Conservation (phyloP, 2,888 invertebrate species). For the Spicauda simplicius region DNA sequence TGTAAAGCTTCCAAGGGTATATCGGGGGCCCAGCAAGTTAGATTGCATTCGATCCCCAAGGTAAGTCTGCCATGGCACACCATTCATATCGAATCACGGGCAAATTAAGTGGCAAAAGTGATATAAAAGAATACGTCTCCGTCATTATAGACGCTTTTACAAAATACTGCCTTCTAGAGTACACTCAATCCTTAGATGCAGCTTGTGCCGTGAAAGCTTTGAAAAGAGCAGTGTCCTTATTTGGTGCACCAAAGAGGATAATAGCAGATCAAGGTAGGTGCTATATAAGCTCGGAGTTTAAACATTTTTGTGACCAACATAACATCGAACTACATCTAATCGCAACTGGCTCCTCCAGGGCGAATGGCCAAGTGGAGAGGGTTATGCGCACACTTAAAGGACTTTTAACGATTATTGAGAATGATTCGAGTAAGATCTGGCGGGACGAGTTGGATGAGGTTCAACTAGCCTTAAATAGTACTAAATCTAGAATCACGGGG, state of each 20-base stretch:
- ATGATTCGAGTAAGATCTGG: conserved; percentile 41
- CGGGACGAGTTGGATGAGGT: conserved; percentile 38
- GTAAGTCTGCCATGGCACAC: no score
- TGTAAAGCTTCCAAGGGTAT: no score
- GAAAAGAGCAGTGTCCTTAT: background rate
- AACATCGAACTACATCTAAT: background rate
- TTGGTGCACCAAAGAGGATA: background rate
- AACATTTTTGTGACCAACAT: background rate
- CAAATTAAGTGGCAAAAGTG: no score
- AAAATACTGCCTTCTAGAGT: conserved; percentile 36
- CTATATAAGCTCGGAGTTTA: background rate
- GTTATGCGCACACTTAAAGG: conserved; percentile 40
- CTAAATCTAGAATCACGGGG: conserved; percentile 14
- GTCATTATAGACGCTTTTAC: no score
- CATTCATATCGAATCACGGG: no score
- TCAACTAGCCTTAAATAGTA: conserved; percentile 43
- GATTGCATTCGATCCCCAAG: no score
- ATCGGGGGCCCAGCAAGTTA: no score
- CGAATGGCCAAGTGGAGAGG: conserved; percentile 1
- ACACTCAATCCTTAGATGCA: conserved; percentile 15
- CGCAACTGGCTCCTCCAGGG: background rate
- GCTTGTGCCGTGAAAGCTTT: conserved; percentile 10
- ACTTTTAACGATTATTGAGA: conserved; percentile 39
- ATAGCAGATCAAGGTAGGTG: background rate
- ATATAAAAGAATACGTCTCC: no score